phyloP scores from a whole-genome alignment of 2,888 invertebrate species.

The Cynaeus angustus region DNA sequence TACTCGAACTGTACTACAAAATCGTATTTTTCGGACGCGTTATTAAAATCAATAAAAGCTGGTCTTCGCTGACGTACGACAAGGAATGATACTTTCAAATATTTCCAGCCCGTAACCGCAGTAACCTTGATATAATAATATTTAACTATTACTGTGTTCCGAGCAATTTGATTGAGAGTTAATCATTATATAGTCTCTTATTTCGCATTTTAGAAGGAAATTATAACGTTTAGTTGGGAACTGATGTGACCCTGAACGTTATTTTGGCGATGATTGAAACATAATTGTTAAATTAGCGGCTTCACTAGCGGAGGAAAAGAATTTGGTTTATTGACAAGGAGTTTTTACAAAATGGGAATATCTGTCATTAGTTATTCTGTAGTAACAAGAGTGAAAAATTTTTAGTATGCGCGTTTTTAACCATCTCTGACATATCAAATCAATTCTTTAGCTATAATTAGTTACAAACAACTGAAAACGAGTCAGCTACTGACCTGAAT shows the following conservation, averaged over 20 bases:
- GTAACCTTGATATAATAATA: neutral
- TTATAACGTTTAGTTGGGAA: neutral
- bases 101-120: conserved; percentile 4
- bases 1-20: neutral
- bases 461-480: too few species aligned
- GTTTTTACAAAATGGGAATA: too few species aligned
- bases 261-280: neutral
- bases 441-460: too few species aligned
- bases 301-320: too few species aligned
- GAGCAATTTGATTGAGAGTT: conserved; percentile 2
- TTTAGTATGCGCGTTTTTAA: too few species aligned
- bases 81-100: neutral
- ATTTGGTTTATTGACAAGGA: too few species aligned
- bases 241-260: neutral
- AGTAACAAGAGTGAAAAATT: too few species aligned
- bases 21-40: neutral
- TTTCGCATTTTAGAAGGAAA: neutral
- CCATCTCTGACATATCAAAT: too few species aligned
- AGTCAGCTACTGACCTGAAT: too few species aligned
- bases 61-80: too few species aligned
- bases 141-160: conserved; percentile 1
- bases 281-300: neutral
- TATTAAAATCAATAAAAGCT: neutral
- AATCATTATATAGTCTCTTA: neutral
- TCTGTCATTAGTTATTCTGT: too few species aligned